A percentile compares a stretch with the other conserved stretches of the same genome.
phyloP scores from a whole-genome alignment of 1,140 invertebrate species.

The Notospermus geniculatus region DNA sequence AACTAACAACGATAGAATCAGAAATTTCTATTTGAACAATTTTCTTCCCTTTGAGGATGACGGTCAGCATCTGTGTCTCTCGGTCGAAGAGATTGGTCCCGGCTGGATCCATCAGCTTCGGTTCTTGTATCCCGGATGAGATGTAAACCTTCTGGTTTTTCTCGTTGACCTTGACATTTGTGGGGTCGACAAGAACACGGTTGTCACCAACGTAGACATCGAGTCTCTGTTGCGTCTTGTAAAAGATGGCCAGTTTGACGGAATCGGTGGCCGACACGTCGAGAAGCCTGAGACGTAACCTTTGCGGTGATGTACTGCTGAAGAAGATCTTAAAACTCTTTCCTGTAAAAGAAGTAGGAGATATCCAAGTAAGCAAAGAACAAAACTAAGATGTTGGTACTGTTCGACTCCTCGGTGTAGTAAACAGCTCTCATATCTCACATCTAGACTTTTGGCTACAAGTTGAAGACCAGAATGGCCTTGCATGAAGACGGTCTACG shows the following conservation, averaged over 20 bases:
- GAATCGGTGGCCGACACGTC: conserved; percentile 30
- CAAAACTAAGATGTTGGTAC: too few species aligned
- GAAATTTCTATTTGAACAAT: conserved; percentile 23
- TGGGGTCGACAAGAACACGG: background rate
- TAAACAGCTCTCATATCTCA: too few species aligned
- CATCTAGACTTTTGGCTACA: too few species aligned
- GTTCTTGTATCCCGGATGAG: background rate
- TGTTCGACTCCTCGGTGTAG: too few species aligned
- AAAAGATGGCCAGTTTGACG: conserved; percentile 39
- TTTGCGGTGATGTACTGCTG: conserved; percentile 40
- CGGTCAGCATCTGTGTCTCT: conserved; percentile 27
- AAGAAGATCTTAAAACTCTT: conserved; percentile 37
- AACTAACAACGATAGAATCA: conserved; percentile 32
- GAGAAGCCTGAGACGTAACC: conserved; percentile 37
- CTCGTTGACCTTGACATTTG: background rate
- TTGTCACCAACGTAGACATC: conserved; percentile 37
- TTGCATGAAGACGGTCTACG: too few species aligned
- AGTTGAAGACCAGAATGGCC: too few species aligned
- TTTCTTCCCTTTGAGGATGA: conserved; percentile 28
- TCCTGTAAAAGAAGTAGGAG: conserved; percentile 26
- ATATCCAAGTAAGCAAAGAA: too few species aligned
- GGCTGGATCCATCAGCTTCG: conserved; percentile 12
- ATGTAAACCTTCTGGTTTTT: background rate
- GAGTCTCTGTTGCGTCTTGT: conserved; percentile 34
- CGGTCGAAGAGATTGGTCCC: conserved; percentile 39